Conservation (phyloP, 1,140 invertebrate species). For the Orius insidiosus region DNA sequence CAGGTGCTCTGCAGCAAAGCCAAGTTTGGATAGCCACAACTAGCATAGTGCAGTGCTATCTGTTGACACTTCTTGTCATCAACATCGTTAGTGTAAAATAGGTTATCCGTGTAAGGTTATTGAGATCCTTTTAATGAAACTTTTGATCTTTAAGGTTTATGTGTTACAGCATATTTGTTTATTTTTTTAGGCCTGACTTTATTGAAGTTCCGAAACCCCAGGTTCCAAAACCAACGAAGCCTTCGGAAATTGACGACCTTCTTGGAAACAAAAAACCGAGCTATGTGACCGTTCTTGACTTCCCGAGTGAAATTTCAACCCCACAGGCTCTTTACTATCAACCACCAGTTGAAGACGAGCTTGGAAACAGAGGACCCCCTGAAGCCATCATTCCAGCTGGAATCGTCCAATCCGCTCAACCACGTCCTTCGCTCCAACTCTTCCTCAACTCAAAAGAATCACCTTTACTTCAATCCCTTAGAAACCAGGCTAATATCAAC, state of each 20-base stretch:
- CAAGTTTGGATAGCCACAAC: too few species aligned
- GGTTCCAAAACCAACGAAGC: neutral
- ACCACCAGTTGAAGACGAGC: slow-evolving; percentile 17
- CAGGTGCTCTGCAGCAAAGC: too few species aligned
- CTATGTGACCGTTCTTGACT: slow-evolving; percentile 21
- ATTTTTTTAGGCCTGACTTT: too few species aligned
- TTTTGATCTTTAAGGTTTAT: too few species aligned
- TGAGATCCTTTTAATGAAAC: too few species aligned
- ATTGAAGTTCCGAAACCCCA: slow-evolving; percentile 4
- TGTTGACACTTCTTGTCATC: too few species aligned
- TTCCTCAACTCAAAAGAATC: slow-evolving; percentile 23
- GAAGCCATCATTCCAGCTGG: slow-evolving; percentile 21
- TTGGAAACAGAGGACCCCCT: slow-evolving; percentile 20
- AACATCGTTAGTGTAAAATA: too few species aligned
- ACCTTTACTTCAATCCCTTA: slow-evolving; percentile 18
- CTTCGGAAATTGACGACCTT: slow-evolving; percentile 6
- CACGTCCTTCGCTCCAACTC: slow-evolving; percentile 16
- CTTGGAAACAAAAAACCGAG: slow-evolving; percentile 10
- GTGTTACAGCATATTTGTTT: too few species aligned
- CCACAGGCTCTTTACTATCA: slow-evolving; percentile 20
- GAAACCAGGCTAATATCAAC: slow-evolving; percentile 19
- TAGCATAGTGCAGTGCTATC: too few species aligned
- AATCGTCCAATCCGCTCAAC: slow-evolving; percentile 22
- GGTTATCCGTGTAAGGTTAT: too few species aligned
- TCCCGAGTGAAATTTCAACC: slow-evolving; percentile 19